Evolutionary conservation across 2,888 invertebrate species (phyloP), one percentile per base, ranked within the genome.

Genomic region (Drosophila pseudotakahashii): DNA sequence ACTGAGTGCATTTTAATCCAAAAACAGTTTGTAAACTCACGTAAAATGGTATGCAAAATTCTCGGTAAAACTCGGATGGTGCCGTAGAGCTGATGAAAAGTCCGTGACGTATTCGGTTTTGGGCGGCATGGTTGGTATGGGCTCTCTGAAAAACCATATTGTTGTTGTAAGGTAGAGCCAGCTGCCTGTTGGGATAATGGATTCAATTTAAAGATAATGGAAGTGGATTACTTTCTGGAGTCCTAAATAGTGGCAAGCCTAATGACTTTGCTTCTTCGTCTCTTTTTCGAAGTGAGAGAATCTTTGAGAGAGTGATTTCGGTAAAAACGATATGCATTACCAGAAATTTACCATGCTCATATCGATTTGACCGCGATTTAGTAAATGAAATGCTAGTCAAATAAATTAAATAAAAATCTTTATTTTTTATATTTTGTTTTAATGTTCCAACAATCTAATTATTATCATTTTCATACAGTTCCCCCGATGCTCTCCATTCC

Each of bases 401-500:
- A 23, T 23, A 23, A 23, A 23, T 23, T 23, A 23, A 23, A 4
- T 23, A n/a, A n/a, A n/a, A n/a, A n/a, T n/a, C n/a, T n/a, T n/a
- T n/a, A n/a, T n/a, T n/a, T n/a, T n/a, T n/a, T n/a, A n/a, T n/a
- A n/a, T 14, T 16, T 16, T 41, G 2, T 19, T 19, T 41, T 36
- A 32, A 10, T 11, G 34, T 34, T 4, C 11, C 11, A 11, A 34
- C 3, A 34, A 5, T 34, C 5, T 1, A n/a, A 7, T 23, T 1
- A 3, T 13, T 23, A 7, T 45, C 5, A 3, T 0, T 14, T 10
- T 5, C 7, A 7, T 7, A 53, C 93, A 98, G 98, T 98, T 94
- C 97, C 97, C 37, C 98, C 98, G 69, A 97, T 98, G 97, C 93
- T 98, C 90, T 97, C 97, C 79, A 98, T 98, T 91, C 97, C 97